These are phyloP conservation scores for Diplolepis rosae DNA, from an alignment of 2,888 invertebrate species.

Conservation along the genomic window DNA sequence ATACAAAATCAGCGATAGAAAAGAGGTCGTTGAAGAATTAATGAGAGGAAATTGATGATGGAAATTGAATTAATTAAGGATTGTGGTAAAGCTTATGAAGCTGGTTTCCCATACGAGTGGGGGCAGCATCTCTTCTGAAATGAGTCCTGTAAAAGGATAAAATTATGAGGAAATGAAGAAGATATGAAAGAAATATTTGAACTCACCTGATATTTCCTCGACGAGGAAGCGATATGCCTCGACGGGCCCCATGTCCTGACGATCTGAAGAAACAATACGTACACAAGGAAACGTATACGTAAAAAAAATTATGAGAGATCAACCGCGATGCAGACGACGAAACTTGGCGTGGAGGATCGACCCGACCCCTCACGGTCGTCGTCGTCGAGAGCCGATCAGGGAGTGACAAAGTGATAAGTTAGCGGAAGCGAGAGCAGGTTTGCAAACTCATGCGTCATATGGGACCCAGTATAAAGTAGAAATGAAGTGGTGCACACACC, in stretches of 20 bases:
- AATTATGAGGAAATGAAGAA: neutral
- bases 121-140: neutral
- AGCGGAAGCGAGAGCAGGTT: slow-evolving; percentile 50
- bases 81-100: neutral
- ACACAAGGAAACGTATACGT: too few relatives aligned
- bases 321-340: neutral
- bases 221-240: slow-evolving; percentile 66
- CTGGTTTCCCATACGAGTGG: neutral
- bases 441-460: slow-evolving; percentile 51
- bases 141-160: slow-evolving; percentile 3
- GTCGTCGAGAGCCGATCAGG: slow-evolving; percentile 45
- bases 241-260: slow-evolving; percentile 59
- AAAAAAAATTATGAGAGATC: neutral
- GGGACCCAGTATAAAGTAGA: slow-evolving; percentile 35
- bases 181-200: neutral
- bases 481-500: slow-evolving; percentile 21
- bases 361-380: slow-evolving; percentile 45
- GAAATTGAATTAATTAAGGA: slow-evolving; percentile 19
- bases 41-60: slow-evolving; percentile 20
- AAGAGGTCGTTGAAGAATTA: neutral
- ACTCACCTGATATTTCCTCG: slow-evolving; percentile 66
- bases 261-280: slow-evolving; percentile 43
- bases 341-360: slow-evolving; percentile 37
- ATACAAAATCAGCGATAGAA: neutral
- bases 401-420: slow-evolving; percentile 55